A percentile compares a stretch with the other conserved stretches of the same genome.
These are phyloP conservation scores for Ashinkailepas kermadecensis DNA, from an alignment of 2,888 invertebrate genomes.

Conservation along the genomic window DNA sequence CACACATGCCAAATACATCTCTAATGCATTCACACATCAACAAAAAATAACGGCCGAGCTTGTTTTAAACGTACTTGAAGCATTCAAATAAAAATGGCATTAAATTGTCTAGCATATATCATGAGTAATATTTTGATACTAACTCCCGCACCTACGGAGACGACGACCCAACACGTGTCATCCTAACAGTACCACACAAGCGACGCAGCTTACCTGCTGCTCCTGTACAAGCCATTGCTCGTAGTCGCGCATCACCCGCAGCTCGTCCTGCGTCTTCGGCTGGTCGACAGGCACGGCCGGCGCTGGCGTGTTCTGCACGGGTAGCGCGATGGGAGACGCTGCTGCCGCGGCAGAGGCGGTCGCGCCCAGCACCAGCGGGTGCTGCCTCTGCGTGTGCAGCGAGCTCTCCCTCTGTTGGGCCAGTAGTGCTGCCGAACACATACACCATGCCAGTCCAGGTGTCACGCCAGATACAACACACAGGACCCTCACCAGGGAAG, in stretches of 20 bases:
- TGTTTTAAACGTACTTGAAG: no score
- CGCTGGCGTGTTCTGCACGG: slow-evolving; percentile 49
- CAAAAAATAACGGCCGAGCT: no score
- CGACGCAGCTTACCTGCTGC: no score
- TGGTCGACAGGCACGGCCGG: slow-evolving; percentile 71
- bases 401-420: neutral
- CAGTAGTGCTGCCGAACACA: neutral
- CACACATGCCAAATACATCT: no score
- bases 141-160: no score
- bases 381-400: neutral
- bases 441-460: neutral
- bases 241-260: slow-evolving; percentile 47
- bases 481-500: neutral
- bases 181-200: no score
- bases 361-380: neutral
- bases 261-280: slow-evolving; percentile 63
- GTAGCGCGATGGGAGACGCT: slow-evolving; percentile 25
- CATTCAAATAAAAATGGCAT: no score
- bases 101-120: no score
- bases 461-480: neutral
- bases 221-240: slow-evolving; percentile 20
- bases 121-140: no score
- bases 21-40: no score
- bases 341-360: slow-evolving; percentile 21
- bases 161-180: no score